Base-by-base conservation (phyloP, 2,797 vertebrate species). In the Oreortyx pictus region DNA sequence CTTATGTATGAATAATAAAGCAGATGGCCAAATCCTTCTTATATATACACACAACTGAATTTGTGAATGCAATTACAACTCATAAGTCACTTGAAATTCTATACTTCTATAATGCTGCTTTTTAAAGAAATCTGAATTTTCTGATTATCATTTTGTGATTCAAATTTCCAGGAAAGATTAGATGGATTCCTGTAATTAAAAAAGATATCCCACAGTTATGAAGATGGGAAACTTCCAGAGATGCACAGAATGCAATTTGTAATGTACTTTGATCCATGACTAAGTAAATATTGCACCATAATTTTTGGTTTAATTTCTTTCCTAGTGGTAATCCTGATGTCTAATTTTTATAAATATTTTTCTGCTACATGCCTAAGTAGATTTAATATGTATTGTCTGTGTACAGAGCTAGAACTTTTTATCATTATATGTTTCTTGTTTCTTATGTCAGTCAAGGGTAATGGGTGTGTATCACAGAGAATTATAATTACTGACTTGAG, bases 1-100 rank as follows among this genome's bases (percentile, higher is more conserved):
- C 61, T 82, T 81, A 83, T 68, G 61, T 59, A 84, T 50, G 65
- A 93, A 76, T 65, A 96, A 77, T 43, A 82, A 94, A 96, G 64
- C 82, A 94, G 56, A 94, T 82, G 61, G 44, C 37, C 56, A 86
- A 62, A 76, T 82, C 44, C 27, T 90, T 88, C 29, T 37, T 85
- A 20, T 23, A 64, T 37, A 78, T 33, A 85, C 25, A 72, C 18
- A 70, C 88, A 17, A 49, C 54, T 83, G 47, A 54, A 94, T 82
- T 94, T 74, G 50, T 80, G 76, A 93, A 89, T 73, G 6, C 29
- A 54, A 12, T 54, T 11, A 88, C 66, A 92, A 14, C 39, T 75
- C 31, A 75, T 81, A 90, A 81, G 11, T 57, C 66, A 94, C 27
- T 60, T 91, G 17, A 86, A 90, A 46, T 16, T 76, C 44, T 52